phyloP scores from a whole-genome alignment of 2,888 invertebrate genomes.

The Eupithecia vulgata region DNA sequence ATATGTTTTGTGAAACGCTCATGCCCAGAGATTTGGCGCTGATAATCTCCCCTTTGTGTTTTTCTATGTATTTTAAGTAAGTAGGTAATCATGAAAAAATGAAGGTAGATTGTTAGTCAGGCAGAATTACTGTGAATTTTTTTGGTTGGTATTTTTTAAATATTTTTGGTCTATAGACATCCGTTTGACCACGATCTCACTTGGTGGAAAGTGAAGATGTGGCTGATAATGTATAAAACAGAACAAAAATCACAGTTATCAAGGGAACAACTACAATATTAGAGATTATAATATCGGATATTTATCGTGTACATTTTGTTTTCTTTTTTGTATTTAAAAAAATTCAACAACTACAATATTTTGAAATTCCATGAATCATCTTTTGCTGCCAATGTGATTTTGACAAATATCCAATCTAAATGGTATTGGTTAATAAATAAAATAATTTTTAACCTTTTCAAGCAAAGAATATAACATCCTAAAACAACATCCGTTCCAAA shows the following conservation, averaged over 20 bases:
- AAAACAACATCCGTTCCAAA: not conserved
- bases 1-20: constrained; percentile 16
- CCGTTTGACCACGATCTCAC: no score
- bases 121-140: not conserved
- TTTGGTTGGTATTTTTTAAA: no score
- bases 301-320: no score
- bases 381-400: not conserved
- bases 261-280: no score
- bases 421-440: not conserved
- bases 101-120: not conserved
- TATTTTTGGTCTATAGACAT: no score
- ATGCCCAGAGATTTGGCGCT: not conserved
- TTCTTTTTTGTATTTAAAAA: no score
- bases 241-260: no score
- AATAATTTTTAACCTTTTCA: not conserved
- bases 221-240: not conserved
- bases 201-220: no score
- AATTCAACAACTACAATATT: not conserved
- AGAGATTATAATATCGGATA: no score
- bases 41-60: not conserved
- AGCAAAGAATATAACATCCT: not conserved
- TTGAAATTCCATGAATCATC: not conserved
- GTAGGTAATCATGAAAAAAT: not conserved
- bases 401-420: not conserved
- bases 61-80: constrained; percentile 6